Conservation (phyloP, 2,113 vertebrate genomes). For the Heloderma charlesbogerti region DNA sequence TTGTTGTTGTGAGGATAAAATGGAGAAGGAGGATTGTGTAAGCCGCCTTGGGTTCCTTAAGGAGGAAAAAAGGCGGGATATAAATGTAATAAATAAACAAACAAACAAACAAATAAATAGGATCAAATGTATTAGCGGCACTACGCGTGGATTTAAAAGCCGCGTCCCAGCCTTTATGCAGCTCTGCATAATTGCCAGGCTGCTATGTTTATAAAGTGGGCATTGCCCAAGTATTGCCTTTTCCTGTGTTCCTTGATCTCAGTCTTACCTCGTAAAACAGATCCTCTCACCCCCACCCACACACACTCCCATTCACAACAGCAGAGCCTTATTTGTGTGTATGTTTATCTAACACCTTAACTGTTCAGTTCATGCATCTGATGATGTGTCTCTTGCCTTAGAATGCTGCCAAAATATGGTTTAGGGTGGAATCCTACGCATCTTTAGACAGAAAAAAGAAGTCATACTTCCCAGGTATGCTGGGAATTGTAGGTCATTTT, state of each 20-base stretch:
- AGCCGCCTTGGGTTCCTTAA: too few relatives aligned
- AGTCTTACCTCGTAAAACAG: neutral
- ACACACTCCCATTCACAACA: neutral
- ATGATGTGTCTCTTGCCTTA: neutral
- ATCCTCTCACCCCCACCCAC: neutral
- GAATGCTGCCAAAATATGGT: neutral
- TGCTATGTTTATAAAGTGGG: constrained; percentile 30
- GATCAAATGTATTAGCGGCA: constrained; percentile 32
- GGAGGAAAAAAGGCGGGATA: too few relatives aligned
- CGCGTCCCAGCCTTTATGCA: constrained; percentile 42
- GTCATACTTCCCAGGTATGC: too few relatives aligned
- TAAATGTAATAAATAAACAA: too few relatives aligned
- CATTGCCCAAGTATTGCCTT: constrained; percentile 42
- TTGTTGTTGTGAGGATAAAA: too few relatives aligned
- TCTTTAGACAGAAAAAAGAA: too few relatives aligned
- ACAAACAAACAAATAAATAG: too few relatives aligned
- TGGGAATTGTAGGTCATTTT: too few relatives aligned
- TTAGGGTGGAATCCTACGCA: neutral
- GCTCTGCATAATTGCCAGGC: constrained; percentile 58
- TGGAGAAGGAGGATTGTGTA: too few relatives aligned
- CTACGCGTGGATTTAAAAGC: constrained; percentile 49
- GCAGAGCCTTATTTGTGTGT: neutral
- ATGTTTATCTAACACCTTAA: neutral
- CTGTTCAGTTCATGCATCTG: neutral
- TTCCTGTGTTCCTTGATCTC: constrained; percentile 39